Conservation (phyloP, 2,113 vertebrate genomes). For the Pogonocichla stellata region DNA sequence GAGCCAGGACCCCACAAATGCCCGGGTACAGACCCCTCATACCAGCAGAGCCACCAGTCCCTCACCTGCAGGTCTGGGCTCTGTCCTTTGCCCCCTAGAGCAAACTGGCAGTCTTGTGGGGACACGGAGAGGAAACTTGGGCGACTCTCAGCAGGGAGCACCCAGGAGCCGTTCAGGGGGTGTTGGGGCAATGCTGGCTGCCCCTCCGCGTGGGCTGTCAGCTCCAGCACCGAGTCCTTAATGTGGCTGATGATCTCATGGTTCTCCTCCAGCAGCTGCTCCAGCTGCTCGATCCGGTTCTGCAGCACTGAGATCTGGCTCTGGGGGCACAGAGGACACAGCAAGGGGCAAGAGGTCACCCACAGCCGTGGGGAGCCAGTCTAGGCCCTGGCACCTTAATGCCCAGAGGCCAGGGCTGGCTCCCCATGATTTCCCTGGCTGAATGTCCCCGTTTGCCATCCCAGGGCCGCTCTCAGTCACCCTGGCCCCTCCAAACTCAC, state of each 20-base stretch:
- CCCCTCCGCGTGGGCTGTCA: slow-evolving; percentile 87
- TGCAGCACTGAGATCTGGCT: slow-evolving; percentile 98
- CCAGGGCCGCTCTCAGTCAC: neutral
- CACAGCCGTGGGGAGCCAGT: neutral
- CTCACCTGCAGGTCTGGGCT: slow-evolving; percentile 87
- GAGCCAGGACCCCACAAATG: fast-evolving
- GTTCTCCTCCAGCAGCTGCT: slow-evolving; percentile 98
- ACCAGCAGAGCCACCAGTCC: neutral
- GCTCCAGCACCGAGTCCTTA: slow-evolving; percentile 97
- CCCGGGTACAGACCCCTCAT: fast-evolving
- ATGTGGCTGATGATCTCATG: slow-evolving; percentile 99
- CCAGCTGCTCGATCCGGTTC: slow-evolving; percentile 97
- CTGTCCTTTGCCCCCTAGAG: slow-evolving; percentile 73
- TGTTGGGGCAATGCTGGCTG: slow-evolving; percentile 28
- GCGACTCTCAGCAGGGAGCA: slow-evolving; percentile 85
- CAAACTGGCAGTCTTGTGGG: slow-evolving; percentile 90
- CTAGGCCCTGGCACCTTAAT: neutral
- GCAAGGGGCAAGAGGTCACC: neutral
- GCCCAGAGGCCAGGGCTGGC: neutral
- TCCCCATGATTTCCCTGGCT: neutral
- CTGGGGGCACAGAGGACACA: slow-evolving; percentile 30
- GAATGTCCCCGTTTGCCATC: neutral
- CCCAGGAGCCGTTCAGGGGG: slow-evolving; percentile 88
- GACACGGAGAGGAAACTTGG: slow-evolving; percentile 88
- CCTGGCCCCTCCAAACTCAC: slow-evolving; percentile 63